Conservation (phyloP, 2,797 vertebrate species). For the Etheostoma perlongum region DNA sequence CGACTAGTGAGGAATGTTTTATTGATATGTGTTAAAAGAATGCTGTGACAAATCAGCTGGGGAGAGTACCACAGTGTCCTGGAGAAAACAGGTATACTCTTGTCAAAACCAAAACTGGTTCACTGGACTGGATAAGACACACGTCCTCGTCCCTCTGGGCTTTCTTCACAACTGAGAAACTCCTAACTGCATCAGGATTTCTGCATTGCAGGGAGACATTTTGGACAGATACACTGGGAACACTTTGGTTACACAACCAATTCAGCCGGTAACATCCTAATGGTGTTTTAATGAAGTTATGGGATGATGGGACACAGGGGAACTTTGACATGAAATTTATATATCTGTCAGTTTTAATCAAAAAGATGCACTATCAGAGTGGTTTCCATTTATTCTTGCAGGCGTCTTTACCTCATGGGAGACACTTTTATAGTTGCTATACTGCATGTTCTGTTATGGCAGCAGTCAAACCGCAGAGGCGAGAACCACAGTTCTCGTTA, state of each 20-base stretch:
- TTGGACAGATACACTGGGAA: conserved; percentile 19
- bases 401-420: conserved; percentile 1
- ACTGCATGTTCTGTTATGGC: conserved; percentile 2
- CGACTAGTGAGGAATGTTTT: background rate
- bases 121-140: conserved; percentile 27
- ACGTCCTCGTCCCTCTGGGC: conserved; percentile 25
- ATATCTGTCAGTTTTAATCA: conserved; percentile 34
- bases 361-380: background rate
- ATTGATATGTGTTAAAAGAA: background rate
- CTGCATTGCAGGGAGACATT: conserved; percentile 6
- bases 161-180: conserved; percentile 3
- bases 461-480: conserved; percentile 11
- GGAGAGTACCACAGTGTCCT: background rate
- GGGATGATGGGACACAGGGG: conserved; percentile 6
- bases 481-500: background rate
- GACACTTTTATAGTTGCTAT: background rate
- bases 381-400: conserved; percentile 16
- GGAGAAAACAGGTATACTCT: conserved; percentile 34
- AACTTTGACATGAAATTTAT: conserved; percentile 5
- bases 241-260: background rate
- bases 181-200: conserved; percentile 30
- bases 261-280: conserved; percentile 16
- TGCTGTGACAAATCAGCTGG: conserved; percentile 3
- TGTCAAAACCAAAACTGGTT: conserved; percentile 44
- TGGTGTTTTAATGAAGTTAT: conserved; percentile 40